These are phyloP conservation scores for Dendroctonus valens DNA, from an alignment of 1,140 invertebrate species.

Conservation along the genomic window DNA sequence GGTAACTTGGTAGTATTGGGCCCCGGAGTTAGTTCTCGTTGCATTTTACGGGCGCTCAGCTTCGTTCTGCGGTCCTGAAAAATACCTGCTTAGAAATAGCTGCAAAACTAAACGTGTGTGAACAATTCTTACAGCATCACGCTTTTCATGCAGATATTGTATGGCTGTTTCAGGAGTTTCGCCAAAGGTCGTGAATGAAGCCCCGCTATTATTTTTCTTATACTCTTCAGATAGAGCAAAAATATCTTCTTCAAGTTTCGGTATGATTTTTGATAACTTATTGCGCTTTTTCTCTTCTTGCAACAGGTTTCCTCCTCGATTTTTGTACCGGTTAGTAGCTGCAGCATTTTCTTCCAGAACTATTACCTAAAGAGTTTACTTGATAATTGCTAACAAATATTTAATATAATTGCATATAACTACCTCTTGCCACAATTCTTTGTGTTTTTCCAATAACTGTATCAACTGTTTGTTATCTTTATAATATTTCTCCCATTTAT, in stretches of 20 bases:
- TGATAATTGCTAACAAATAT: slow-evolving; percentile 3
- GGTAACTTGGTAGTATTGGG: slow-evolving; percentile 15
- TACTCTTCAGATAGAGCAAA: slow-evolving; percentile 57
- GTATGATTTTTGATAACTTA: slow-evolving; percentile 53
- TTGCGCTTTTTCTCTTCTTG: slow-evolving; percentile 83
- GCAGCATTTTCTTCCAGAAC: slow-evolving; percentile 67
- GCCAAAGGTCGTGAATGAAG: slow-evolving; percentile 60
- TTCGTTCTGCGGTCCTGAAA: slow-evolving; percentile 35
- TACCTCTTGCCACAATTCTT: slow-evolving; percentile 28
- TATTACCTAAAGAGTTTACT: slow-evolving; percentile 9
- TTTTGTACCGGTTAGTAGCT: slow-evolving; percentile 78
- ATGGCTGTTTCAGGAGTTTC: slow-evolving; percentile 42
- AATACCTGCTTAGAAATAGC: slow-evolving; percentile 1
- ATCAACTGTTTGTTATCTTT: slow-evolving; percentile 64
- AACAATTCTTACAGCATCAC: slow-evolving; percentile 36
- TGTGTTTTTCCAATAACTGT: slow-evolving; percentile 55
- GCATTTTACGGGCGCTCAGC: slow-evolving; percentile 37
- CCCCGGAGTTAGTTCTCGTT: slow-evolving; percentile 26
- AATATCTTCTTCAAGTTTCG: slow-evolving; percentile 65
- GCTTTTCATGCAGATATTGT: slow-evolving; percentile 25
- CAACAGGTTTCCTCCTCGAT: slow-evolving; percentile 79
- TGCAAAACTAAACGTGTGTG: not conserved
- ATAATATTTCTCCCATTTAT: slow-evolving; percentile 66
- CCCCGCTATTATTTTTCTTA: slow-evolving; percentile 52
- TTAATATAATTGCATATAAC: not conserved